Conservation (phyloP, 2,797 vertebrate genomes). For the Hydrophis major region DNA sequence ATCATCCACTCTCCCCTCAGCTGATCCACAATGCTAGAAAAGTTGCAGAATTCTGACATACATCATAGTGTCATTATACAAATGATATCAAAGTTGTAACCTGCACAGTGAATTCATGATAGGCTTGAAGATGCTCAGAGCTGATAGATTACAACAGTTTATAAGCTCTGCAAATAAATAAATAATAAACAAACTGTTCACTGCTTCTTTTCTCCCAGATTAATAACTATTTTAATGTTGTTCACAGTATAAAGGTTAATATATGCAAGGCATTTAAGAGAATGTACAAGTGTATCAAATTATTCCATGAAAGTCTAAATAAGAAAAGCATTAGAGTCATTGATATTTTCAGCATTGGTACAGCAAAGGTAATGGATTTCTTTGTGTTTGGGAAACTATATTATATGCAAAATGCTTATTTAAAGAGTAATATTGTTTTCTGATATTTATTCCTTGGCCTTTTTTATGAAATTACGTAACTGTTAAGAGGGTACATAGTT, state of each 20-base stretch:
- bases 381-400: neutral
- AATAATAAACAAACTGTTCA: neutral
- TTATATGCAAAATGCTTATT: neutral
- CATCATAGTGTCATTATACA: neutral
- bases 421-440: neutral
- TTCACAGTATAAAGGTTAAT: neutral
- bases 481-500: neutral
- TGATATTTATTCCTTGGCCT: neutral
- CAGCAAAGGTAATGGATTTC: neutral
- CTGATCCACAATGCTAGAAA: neutral
- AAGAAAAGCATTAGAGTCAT: neutral
- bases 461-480: constrained; percentile 1
- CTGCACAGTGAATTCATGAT: neutral
- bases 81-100: neutral
- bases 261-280: constrained; percentile 2
- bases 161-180: neutral
- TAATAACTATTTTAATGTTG: neutral
- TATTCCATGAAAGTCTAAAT: neutral
- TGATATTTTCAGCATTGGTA: neutral
- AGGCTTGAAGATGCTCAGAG: neutral
- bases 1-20: neutral
- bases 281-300: neutral
- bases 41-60: neutral
- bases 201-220: neutral
- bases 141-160: neutral